Evolutionary conservation across 1,140 invertebrate species (phyloP).

Genomic region (Probaryconus sp.): DNA sequence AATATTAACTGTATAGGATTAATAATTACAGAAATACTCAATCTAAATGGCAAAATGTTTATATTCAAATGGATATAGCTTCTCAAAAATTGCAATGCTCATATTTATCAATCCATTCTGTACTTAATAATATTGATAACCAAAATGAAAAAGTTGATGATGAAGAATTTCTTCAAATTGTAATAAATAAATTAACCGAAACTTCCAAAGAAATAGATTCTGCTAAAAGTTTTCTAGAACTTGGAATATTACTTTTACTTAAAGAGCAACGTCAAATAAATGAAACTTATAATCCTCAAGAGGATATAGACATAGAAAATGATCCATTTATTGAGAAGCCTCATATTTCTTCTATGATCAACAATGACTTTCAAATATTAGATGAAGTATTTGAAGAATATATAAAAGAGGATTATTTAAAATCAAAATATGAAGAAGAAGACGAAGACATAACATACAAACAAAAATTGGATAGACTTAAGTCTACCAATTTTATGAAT

Average conservation of each 20-base stretch:
- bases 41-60: constrained; percentile 72
- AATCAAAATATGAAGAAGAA: constrained; percentile 64
- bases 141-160: constrained; percentile 41
- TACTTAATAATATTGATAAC: constrained; percentile 68
- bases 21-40: constrained; percentile 44
- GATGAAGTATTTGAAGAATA: constrained; percentile 77
- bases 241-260: constrained; percentile 66
- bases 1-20: no score
- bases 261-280: constrained; percentile 40
- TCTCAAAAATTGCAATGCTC: constrained; percentile 69
- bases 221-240: constrained; percentile 70
- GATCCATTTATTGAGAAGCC: constrained; percentile 15
- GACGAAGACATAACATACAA: constrained; percentile 58
- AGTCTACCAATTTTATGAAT: constrained; percentile 72
- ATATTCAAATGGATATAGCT: constrained; percentile 70
- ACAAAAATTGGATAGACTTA: constrained; percentile 66
- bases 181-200: constrained; percentile 64
- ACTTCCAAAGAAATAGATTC: constrained; percentile 67
- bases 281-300: constrained; percentile 11
- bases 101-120: constrained; percentile 64
- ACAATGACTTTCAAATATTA: constrained; percentile 70
- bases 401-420: constrained; percentile 73
- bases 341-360: constrained; percentile 41
- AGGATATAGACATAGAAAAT: constrained; percentile 8
- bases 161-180: constrained; percentile 39